A percentile compares a stretch with the other conserved stretches of the same genome.
phyloP scores from a whole-genome alignment of 2,113 vertebrate genomes.

The Cyanoderma ruficeps region DNA sequence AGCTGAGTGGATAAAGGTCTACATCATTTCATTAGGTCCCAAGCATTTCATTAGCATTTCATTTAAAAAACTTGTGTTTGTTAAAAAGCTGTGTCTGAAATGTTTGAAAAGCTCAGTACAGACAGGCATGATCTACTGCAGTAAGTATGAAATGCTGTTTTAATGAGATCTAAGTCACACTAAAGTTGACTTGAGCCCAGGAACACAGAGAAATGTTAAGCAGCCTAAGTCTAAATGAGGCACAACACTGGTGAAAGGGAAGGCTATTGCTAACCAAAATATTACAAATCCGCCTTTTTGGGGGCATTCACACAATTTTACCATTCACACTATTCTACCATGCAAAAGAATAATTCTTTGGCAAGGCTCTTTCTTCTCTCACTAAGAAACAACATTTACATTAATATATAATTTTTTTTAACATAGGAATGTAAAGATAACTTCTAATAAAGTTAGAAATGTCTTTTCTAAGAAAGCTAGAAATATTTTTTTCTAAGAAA shows the following conservation, averaged over 20 bases:
- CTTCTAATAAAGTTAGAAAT: neutral
- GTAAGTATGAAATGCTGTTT: neutral
- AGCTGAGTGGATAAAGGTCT: neutral
- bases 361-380: neutral
- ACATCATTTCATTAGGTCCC: neutral
- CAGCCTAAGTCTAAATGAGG: neutral
- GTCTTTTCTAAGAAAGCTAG: neutral
- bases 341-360: neutral
- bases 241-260: neutral
- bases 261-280: neutral
- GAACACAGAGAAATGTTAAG: neutral
- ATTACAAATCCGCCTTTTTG: neutral
- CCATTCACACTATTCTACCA: neutral
- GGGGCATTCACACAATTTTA: neutral
- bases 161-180: neutral
- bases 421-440: neutral
- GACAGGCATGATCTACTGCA: neutral
- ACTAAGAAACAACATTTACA: neutral
- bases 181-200: neutral
- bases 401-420: neutral
- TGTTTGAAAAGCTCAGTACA: neutral
- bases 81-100: slow-evolving; percentile 32
- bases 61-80: neutral
- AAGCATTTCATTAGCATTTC: neutral
- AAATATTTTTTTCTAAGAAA: neutral